A percentile compares a stretch with the other conserved stretches of the same genome.
Evolutionary conservation across 2,888 invertebrate species (phyloP).

Genomic region (Plusia festucae): DNA sequence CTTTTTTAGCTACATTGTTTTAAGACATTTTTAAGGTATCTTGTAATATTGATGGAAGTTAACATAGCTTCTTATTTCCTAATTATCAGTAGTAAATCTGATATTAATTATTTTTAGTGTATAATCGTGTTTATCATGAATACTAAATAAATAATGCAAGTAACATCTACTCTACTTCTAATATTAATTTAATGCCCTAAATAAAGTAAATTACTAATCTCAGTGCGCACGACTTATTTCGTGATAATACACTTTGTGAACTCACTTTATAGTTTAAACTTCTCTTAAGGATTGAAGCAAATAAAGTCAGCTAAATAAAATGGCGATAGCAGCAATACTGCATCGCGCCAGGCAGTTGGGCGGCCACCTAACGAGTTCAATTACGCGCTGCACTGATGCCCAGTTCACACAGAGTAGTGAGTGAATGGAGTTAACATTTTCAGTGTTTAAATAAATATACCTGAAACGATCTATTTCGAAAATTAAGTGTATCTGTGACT

Average conservation of each 20-base stretch:
- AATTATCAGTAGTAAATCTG: too few relatives aligned
- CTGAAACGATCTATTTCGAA: background rate
- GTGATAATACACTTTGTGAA: background rate
- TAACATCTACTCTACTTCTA: too few relatives aligned
- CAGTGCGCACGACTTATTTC: background rate
- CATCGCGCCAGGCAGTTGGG: constrained; percentile 36
- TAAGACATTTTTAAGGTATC: too few relatives aligned
- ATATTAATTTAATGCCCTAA: background rate
- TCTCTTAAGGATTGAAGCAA: constrained; percentile 30
- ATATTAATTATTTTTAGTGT: too few relatives aligned
- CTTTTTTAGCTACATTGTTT: too few relatives aligned
- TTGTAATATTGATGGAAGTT: too few relatives aligned
- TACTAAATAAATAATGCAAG: too few relatives aligned
- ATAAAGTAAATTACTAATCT: background rate
- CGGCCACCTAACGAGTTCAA: constrained; percentile 54
- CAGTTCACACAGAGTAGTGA: constrained; percentile 12
- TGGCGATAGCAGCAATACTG: constrained; percentile 34
- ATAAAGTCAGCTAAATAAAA: constrained; percentile 44
- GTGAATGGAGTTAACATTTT: constrained; percentile 14
- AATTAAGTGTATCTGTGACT: too few relatives aligned
- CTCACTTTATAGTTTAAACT: constrained; percentile 31
- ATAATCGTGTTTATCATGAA: too few relatives aligned
- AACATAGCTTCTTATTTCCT: too few relatives aligned
- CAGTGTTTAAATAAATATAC: background rate
- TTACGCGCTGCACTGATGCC: constrained; percentile 46